Evolutionary conservation across 2,888 invertebrate genomes (phyloP).

Genomic region (Pinctada fucata): DNA sequence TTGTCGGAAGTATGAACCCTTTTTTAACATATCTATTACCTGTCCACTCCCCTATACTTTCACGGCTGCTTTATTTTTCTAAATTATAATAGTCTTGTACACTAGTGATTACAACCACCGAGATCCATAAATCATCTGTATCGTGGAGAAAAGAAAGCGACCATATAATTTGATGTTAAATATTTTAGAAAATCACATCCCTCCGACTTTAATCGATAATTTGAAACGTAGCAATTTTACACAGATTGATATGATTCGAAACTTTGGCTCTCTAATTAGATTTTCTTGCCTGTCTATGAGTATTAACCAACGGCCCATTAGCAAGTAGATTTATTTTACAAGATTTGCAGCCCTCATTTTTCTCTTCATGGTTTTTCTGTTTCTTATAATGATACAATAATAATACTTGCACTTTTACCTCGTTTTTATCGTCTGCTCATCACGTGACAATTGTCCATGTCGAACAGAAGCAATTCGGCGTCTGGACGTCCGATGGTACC

Average conservation of each 20-base stretch:
- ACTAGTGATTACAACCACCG: not conserved
- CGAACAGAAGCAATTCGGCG: not conserved
- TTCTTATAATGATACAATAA: not conserved
- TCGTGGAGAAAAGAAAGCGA: not conserved
- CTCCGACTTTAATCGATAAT: not conserved
- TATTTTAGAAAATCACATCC: not conserved
- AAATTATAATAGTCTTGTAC: not conserved
- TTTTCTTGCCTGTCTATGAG: not conserved
- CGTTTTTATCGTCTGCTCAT: not conserved
- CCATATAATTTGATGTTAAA: not conserved
- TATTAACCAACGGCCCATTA: not conserved
- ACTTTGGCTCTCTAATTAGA: not conserved
- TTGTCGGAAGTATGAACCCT: not conserved
- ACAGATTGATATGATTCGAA: not conserved
- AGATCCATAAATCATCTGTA: not conserved
- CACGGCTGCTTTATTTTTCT: not conserved
- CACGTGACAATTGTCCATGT: not conserved
- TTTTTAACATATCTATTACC: not conserved
- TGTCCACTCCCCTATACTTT: not conserved
- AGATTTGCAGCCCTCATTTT: not conserved
- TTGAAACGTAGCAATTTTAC: constrained; percentile 3
- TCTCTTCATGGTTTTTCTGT: not conserved
- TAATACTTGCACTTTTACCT: constrained; percentile 1
- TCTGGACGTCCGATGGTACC: not conserved
- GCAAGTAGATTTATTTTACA: not conserved